Base-by-base conservation (phyloP, 2,113 vertebrate species). In the Phrynosoma platyrhinos region DNA sequence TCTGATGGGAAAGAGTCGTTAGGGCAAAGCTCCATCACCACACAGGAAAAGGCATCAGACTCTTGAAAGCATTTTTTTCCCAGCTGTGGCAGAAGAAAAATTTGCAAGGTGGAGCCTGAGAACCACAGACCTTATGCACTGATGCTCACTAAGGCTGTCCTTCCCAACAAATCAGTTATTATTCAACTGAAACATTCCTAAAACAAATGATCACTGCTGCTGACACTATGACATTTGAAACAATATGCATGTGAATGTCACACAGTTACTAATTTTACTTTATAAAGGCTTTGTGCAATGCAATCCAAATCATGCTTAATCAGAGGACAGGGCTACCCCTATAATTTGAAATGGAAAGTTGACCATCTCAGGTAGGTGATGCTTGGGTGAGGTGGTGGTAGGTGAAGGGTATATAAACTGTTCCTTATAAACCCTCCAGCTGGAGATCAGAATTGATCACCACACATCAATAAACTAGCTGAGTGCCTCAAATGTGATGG, bases 1-100 rank as follows among this genome's bases (percentile, higher is more conserved):
- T 96, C 87, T 97, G 97, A 97, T 97, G 98, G 97, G 98, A 98
- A 98, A 98, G 87, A 95, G 97, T 98, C 97, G 98, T 99, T 98
- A 97, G 96, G 97, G 94, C 95, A 95, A 95, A 95, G 95, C 95
- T 94, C 93, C 95, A 92, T 92, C 92, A 91, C 97, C 96, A 71
- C 97, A 96, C 96, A 97, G 97, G 97, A 98, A 98, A 94, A 89
- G 95, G 93, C 93, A 91, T 83, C 89, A 92, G 90, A 94, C 91
- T 96, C 97, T 97, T 96, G 94, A 97, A 96, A 96, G 96, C 91
- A 75, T 95, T 96, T 92, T 62, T 36, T 95, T 94, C 94, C 96
- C 96, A 97, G 96, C 97, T 97, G 97, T 87, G 95, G 94, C 85
- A 89, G 95, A 94, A 96, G 94, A 93, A 84, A 83, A 77, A 93